These are phyloP conservation scores for Periphyllus acericola DNA, from an alignment of 2,888 invertebrate species.

Conservation along the genomic window DNA sequence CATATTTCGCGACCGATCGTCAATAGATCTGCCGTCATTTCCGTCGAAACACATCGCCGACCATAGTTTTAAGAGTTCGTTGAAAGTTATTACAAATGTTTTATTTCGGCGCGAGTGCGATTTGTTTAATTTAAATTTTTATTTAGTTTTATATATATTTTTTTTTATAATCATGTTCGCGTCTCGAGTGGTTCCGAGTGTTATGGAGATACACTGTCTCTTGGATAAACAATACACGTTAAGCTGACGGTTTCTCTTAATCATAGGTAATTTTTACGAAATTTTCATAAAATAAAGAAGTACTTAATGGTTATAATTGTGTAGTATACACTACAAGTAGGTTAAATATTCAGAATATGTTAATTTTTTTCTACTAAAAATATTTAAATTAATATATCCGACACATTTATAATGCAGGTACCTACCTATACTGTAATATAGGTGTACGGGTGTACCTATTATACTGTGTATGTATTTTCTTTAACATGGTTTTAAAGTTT, in stretches of 20 bases:
- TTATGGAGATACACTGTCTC: background rate
- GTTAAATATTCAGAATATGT: no score
- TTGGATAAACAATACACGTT: conserved; percentile 18
- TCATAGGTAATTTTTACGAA: conserved; percentile 24
- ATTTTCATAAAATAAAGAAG: background rate
- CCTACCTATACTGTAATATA: no score
- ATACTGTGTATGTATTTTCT: no score
- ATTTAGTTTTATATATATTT: background rate
- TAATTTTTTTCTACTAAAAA: no score
- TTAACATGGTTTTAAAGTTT: no score
- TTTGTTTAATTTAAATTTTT: background rate
- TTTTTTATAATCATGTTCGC: background rate
- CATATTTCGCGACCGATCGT: conserved; percentile 24
- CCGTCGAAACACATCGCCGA: background rate
- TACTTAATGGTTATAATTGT: background rate
- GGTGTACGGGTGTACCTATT: no score
- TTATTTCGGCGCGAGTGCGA: background rate
- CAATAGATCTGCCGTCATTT: conserved; percentile 14
- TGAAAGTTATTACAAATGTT: background rate
- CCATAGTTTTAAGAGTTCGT: background rate
- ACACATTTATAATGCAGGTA: no score
- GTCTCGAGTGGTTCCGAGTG: conserved; percentile 6
- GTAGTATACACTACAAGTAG: no score
- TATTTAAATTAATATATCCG: no score
- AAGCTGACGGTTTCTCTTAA: background rate